Conservation (phyloP, 2,113 vertebrate species). For the Falcunculus frontatus region DNA sequence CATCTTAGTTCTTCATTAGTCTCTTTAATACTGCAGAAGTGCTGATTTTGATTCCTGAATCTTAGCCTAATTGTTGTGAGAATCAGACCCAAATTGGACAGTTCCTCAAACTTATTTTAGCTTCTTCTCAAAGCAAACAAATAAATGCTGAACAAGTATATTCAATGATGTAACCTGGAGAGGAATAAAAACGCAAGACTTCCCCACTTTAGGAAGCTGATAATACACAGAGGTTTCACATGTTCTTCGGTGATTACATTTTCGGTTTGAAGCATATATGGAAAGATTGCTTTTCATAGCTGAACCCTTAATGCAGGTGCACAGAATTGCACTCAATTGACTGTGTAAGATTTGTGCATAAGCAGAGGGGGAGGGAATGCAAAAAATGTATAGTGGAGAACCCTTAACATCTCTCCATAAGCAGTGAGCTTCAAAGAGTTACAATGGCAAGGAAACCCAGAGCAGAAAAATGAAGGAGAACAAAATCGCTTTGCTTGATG, state of each 20-base stretch:
- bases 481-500: slow-evolving; percentile 28
- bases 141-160: not conserved
- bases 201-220: not conserved
- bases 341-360: not conserved
- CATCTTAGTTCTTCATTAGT: slow-evolving; percentile 17
- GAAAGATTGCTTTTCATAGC: not conserved
- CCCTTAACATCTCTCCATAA: not conserved
- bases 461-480: slow-evolving; percentile 29
- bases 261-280: not conserved
- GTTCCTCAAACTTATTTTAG: slow-evolving; percentile 25
- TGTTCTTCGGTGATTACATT: not conserved
- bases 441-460: slow-evolving; percentile 26
- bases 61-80: slow-evolving; percentile 5
- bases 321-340: not conserved
- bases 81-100: not conserved
- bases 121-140: slow-evolving; percentile 9
- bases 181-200: not conserved
- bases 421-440: slow-evolving; percentile 8
- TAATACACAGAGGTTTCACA: not conserved
- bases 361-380: not conserved
- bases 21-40: slow-evolving; percentile 9
- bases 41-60: slow-evolving; percentile 28
- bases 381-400: not conserved
- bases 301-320: not conserved
- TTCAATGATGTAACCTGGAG: not conserved